Percentiles rank a stretch among this genome's conserved stretches.
These are phyloP conservation scores for Cydia fagiglandana DNA, from an alignment of 1,140 invertebrate species.

Conservation along the genomic window DNA sequence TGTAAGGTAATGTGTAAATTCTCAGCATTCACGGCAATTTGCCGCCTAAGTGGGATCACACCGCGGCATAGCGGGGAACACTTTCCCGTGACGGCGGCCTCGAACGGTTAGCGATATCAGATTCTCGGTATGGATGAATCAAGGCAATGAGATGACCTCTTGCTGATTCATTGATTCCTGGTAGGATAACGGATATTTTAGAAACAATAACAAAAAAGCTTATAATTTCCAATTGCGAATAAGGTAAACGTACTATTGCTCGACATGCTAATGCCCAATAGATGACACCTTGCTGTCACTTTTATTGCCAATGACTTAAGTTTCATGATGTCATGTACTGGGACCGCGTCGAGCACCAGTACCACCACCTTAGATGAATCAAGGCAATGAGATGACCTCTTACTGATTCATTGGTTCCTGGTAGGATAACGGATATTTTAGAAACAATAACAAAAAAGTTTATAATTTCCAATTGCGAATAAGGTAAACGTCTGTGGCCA, in stretches of 20 bases:
- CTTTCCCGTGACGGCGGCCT: constrained; percentile 66
- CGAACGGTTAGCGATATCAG: constrained; percentile 48
- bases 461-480: not conserved
- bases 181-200: not conserved
- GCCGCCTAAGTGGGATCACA: constrained; percentile 40
- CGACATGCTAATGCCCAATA: too few species aligned
- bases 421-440: not conserved
- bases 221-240: not conserved
- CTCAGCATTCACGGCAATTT: constrained; percentile 37
- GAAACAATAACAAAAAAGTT: not conserved
- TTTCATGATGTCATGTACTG: too few species aligned
- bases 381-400: constrained; percentile 36
- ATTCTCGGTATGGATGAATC: constrained; percentile 49
- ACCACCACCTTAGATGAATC: too few species aligned
- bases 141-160: constrained; percentile 36
- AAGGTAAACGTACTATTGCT: too few species aligned
- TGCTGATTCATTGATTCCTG: constrained; percentile 17
- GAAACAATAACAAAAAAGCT: not conserved
- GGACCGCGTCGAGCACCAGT: too few species aligned
- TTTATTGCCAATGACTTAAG: too few species aligned
- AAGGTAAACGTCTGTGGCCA: too few species aligned
- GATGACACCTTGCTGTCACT: too few species aligned
- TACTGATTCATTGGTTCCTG: constrained; percentile 19
- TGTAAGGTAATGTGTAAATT: constrained; percentile 30
- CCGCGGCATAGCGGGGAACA: constrained; percentile 50